phyloP scores from a whole-genome alignment of 2,888 invertebrate species.

The Scaptomyza flava region DNA sequence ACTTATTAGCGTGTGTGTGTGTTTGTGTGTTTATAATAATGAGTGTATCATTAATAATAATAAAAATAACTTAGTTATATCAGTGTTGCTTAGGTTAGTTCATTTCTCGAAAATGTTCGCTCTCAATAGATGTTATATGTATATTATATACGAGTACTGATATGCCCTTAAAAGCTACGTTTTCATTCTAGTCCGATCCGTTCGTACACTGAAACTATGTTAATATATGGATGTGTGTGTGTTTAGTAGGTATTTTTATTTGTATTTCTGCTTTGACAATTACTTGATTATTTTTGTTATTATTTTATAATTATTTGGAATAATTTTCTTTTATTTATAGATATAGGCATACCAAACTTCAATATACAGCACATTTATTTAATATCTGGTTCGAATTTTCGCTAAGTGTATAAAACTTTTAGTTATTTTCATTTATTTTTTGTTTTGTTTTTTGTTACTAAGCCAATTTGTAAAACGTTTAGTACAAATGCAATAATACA shows the following conservation, averaged over 20 bases:
- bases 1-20: constrained; percentile 26
- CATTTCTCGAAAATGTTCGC: constrained; percentile 63
- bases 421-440: constrained; percentile 46
- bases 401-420: constrained; percentile 72
- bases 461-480: constrained; percentile 80
- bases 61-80: constrained; percentile 76
- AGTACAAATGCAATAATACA: constrained; percentile 79
- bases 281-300: constrained; percentile 40
- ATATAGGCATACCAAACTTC: constrained; percentile 78
- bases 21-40: constrained; percentile 48
- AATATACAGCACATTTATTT: constrained; percentile 59
- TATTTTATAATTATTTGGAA: constrained; percentile 43
- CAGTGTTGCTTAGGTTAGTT: constrained; percentile 71
- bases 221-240: constrained; percentile 20
- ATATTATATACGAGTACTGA: constrained; percentile 41
- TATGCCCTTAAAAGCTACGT: constrained; percentile 47
- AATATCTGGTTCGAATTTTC: constrained; percentile 61
- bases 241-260: constrained; percentile 34
- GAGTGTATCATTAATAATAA: constrained; percentile 53
- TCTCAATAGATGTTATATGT: constrained; percentile 40
- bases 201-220: constrained; percentile 35
- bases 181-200: constrained; percentile 33
- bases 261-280: constrained; percentile 37
- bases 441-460: constrained; percentile 49
- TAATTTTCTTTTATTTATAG: constrained; percentile 61